Base-by-base conservation (phyloP, 2,113 vertebrate species). In the Ophthalmolycus amberensis region DNA sequence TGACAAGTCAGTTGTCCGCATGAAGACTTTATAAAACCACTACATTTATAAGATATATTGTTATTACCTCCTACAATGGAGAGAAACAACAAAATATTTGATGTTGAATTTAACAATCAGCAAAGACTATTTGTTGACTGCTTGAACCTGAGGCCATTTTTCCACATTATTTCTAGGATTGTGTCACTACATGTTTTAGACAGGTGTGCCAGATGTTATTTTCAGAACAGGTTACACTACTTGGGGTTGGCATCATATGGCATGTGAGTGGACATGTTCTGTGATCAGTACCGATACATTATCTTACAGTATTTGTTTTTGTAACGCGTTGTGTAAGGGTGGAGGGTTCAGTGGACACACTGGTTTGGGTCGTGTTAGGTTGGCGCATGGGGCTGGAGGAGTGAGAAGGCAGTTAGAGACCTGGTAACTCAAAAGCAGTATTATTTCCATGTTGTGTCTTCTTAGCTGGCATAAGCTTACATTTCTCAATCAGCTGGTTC, bases 111-210 rank as follows among this genome's bases (percentile, higher is more conserved):
- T 40, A 62, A 50, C n/a, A 18, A 44, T 42, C 40, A 42, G 70
- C 20, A 6, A 27, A 48, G 5, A 72, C 15, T 2, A 15, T 50
- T 60, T n/a, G 40, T 38, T 27, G 62, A 48, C 64, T 40, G 16
- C 60, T 42, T 34, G n/a, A 72, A 50, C 32, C n/a, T 16, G 68
- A 66, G 11, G 50, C 9, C 8, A 20, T 66, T 67, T 69, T 9
- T 8, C 7, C 15, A 25, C 20, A 63, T 0, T 32, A 46, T 64
- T 70, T 80, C 34, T 1, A 7, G 12, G 37, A 48, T 52, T 37
- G 40, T 60, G 75, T 75, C 66, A 12, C 20, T 65, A 60, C 75
- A 74, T 75, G 75, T 71, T 56, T 6, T 10, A 44, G 27, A 11
- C 64, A 70, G 38, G 20, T 9, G 37, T 54, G 29, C 38, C 40